These are phyloP conservation scores for Pangasianodon gigas DNA, from an alignment of 2,113 vertebrate species.

Conservation along the genomic window DNA sequence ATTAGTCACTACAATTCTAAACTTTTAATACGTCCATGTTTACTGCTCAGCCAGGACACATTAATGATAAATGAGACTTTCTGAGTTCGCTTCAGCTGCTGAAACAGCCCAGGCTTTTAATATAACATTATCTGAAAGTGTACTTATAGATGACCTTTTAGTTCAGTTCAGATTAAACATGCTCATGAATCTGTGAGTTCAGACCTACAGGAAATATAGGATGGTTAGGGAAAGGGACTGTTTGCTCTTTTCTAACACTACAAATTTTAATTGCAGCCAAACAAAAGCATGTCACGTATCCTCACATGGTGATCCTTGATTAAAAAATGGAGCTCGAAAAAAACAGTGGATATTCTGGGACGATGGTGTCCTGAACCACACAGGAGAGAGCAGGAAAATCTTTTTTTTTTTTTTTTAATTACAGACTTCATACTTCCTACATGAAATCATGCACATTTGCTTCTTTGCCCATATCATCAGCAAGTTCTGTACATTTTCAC, in stretches of 20 bases:
- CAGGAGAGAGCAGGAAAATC: neutral
- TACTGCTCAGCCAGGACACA: neutral
- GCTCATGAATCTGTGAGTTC: neutral
- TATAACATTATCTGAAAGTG: neutral
- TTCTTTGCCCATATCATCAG: neutral
- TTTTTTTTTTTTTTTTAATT: neutral
- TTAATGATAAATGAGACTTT: conserved; percentile 9
- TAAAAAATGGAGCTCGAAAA: neutral
- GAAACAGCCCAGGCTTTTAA: neutral
- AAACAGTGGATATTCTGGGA: neutral
- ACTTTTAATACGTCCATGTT: neutral
- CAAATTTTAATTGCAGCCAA: neutral
- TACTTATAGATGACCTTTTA: neutral
- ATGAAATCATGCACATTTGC: neutral
- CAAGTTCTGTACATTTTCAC: neutral
- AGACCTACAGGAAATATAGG: neutral
- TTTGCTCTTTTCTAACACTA: neutral
- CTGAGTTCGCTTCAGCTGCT: neutral
- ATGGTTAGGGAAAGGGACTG: neutral
- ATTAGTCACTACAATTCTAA: conserved; percentile 21
- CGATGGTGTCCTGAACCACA: neutral
- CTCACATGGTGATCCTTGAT: neutral
- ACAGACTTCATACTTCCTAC: neutral
- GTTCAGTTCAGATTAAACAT: neutral
- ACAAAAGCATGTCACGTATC: neutral